Percentiles rank a stretch among this genome's conserved stretches.
Evolutionary conservation across 1,140 invertebrate genomes (phyloP).

Genomic region (Antheraea mylitta): DNA sequence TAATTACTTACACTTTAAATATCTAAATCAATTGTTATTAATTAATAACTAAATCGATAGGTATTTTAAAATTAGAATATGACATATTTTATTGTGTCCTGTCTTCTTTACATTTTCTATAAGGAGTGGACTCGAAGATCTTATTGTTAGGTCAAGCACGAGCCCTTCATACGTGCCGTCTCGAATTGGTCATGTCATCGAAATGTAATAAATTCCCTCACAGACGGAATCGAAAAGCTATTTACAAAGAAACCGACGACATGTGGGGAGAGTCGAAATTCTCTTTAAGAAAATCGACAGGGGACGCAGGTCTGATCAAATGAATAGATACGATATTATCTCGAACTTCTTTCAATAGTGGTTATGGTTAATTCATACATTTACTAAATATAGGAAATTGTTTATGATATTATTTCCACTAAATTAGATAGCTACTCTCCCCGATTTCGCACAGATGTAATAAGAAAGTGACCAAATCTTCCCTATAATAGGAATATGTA

Average conservation of each 20-base stretch:
- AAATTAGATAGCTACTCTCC: no score
- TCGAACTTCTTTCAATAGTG: neutral
- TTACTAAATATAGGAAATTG: neutral
- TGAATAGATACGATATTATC: constrained; percentile 21
- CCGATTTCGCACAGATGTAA: no score
- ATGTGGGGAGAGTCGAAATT: constrained; percentile 28
- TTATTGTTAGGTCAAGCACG: constrained; percentile 31
- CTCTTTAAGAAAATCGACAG: constrained; percentile 54
- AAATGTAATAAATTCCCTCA: constrained; percentile 73
- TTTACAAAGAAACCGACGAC: constrained; percentile 60
- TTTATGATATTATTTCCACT: no score
- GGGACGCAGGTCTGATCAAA: constrained; percentile 39
- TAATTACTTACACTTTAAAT: no score
- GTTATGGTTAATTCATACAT: constrained; percentile 5
- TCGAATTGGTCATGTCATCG: constrained; percentile 72
- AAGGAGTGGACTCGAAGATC: neutral
- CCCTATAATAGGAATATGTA: no score
- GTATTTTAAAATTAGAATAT: no score
- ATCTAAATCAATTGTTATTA: no score
- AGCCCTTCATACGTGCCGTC: constrained; percentile 44
- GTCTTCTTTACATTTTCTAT: neutral
- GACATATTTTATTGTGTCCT: neutral
- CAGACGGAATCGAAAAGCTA: constrained; percentile 55
- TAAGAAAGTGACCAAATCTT: no score
- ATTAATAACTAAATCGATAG: no score